Evolutionary conservation across 2,113 vertebrate genomes (phyloP), one percentile per base, ranked within the genome.

Genomic region (Rafetus swinhoei): DNA sequence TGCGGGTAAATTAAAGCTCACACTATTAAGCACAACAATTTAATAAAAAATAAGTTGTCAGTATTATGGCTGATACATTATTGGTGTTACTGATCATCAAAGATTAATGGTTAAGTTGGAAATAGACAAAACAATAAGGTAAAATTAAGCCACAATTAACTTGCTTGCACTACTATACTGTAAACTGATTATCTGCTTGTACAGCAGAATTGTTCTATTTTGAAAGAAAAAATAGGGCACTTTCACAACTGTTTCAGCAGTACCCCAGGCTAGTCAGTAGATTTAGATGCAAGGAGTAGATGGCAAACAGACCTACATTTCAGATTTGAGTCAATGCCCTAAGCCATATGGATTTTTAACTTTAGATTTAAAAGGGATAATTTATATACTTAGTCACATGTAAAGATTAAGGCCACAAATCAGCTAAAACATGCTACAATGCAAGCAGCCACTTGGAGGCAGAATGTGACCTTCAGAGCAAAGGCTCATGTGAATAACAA

Each of bases 321-420:
- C 79, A 21, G 18, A n/a, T 88, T 45, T 19, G 15, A 81, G 35
- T 59, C 50, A 19, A 88, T 39, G 39, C 83, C 81, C 6, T 32
- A 24, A 69, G 85, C 76, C 65, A 22, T 52, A 10, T 7, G n/a
- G 50, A 10, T 35, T 92, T 87, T 54, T 90, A 57, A n/a, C 15
- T 4, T 0, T 0, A n/a, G 27, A 52, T 69, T 90, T 91, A 81
- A 69, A 16, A 88, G 91, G 22, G 79, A 65, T 25, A 50, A 25
- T 77, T 50, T 77, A 77, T 14, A 76, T 50, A 84, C 22, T 60
- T 79, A 32, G 60, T 57, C 83, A 6, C 45, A 86, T 93, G 85
- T 52, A 52, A 91, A 87, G 81, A 88, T 56, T 32, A 84, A 86
- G 93, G 84, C 90, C 92, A 95, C 57, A 18, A 94, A 88, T 79